A percentile compares a stretch with the other conserved stretches of the same genome.
These are phyloP conservation scores for Lasioglossum lativentre DNA, from an alignment of 2,888 invertebrate genomes.

Conservation along the genomic window DNA sequence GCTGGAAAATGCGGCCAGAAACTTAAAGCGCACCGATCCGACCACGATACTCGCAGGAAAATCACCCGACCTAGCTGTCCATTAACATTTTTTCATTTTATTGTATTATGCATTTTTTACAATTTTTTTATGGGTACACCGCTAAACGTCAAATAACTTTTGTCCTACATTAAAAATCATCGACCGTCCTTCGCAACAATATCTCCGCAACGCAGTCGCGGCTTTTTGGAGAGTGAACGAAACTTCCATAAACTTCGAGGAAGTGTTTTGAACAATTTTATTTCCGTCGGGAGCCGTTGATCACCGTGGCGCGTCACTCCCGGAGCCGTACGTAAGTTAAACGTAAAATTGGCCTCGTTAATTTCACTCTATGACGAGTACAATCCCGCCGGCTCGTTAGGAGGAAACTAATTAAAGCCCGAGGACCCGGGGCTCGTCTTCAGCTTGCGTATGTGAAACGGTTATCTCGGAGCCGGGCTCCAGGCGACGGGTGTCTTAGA, in stretches of 20 bases:
- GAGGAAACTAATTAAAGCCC: slow-evolving; percentile 57
- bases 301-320: slow-evolving; percentile 40
- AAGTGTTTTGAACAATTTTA: not conserved
- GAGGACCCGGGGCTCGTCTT: slow-evolving; percentile 47
- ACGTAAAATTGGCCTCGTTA: slow-evolving; percentile 71
- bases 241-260: not conserved
- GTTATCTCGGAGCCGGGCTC: slow-evolving; percentile 49
- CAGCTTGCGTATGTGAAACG: slow-evolving; percentile 28
- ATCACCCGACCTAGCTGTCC: too few relatives aligned
- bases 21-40: not conserved
- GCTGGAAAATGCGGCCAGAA: not conserved
- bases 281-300: slow-evolving; percentile 27
- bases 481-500: slow-evolving; percentile 35
- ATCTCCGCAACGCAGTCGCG: not conserved
- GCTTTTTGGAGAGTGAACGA: not conserved
- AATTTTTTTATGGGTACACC: too few relatives aligned
- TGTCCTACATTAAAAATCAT: too few relatives aligned
- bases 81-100: too few relatives aligned
- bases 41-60: not conserved
- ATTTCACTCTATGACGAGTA: slow-evolving; percentile 67
- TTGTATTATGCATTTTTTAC: too few relatives aligned
- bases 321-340: slow-evolving; percentile 54
- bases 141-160: too few relatives aligned
- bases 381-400: slow-evolving; percentile 61
- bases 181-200: too few relatives aligned